Percentiles rank a stretch among this genome's conserved stretches.
phyloP scores from a whole-genome alignment of 2,888 invertebrate species.

The Eurytoma adleriae region DNA sequence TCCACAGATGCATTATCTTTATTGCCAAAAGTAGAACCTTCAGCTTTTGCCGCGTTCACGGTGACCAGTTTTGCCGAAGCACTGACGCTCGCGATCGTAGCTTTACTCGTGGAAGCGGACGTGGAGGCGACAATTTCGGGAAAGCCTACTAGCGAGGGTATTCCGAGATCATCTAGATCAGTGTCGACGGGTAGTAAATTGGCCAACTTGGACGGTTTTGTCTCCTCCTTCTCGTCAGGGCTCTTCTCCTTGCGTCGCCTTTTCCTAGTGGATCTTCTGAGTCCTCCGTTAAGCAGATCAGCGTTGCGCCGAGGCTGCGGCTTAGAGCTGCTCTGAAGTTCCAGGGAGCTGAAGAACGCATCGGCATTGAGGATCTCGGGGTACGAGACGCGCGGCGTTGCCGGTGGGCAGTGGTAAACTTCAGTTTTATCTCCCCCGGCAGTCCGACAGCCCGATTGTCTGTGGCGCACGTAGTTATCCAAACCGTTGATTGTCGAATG shows the following conservation, averaged over 20 bases:
- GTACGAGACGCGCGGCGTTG: slow-evolving; percentile 74
- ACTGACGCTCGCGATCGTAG: slow-evolving; percentile 34
- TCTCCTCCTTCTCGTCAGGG: slow-evolving; percentile 61
- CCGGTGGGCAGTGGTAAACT: slow-evolving; percentile 61
- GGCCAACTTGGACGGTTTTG: slow-evolving; percentile 67
- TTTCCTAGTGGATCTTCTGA: slow-evolving; percentile 60
- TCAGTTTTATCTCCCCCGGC: slow-evolving; percentile 59
- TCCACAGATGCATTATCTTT: neutral
- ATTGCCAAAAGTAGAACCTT: neutral
- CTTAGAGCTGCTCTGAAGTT: slow-evolving; percentile 83
- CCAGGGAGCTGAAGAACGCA: slow-evolving; percentile 90
- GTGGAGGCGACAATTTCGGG: slow-evolving; percentile 71
- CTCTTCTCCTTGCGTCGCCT: slow-evolving; percentile 61
- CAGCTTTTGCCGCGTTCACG: neutral
- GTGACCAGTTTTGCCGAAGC: neutral
- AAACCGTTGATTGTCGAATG: slow-evolving; percentile 88
- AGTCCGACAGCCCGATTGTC: slow-evolving; percentile 83
- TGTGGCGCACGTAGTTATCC: slow-evolving; percentile 91
- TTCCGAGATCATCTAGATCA: slow-evolving; percentile 71
- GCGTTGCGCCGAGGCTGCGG: slow-evolving; percentile 74
- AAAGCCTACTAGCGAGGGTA: slow-evolving; percentile 73
- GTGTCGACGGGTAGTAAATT: slow-evolving; percentile 70
- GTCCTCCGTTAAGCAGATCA: slow-evolving; percentile 59
- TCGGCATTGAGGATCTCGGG: slow-evolving; percentile 83
- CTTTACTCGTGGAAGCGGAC: slow-evolving; percentile 55